phyloP scores from a whole-genome alignment of 92 coral and sea anemone species.

The Epizoanthus illoricatus region DNA sequence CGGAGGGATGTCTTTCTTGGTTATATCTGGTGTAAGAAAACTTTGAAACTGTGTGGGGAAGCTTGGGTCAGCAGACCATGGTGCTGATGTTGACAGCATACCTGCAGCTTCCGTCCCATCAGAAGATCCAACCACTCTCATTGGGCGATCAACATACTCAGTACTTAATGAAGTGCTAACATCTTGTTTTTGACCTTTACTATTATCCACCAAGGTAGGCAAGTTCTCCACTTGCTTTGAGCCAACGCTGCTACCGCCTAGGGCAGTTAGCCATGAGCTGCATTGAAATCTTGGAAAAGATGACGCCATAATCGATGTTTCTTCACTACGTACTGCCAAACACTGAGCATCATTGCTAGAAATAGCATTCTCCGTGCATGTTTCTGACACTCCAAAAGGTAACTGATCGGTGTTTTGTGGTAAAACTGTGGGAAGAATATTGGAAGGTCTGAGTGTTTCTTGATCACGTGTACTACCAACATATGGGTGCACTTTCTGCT shows the following conservation, averaged over 20 bases:
- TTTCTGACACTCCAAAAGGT: constrained; percentile 36
- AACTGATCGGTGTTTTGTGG: constrained; percentile 4
- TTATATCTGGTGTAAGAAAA: not conserved
- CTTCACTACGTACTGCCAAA: not conserved
- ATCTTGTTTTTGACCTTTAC: not conserved
- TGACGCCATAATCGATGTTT: constrained; percentile 4
- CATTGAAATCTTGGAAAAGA: constrained; percentile 14
- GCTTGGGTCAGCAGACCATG: not conserved
- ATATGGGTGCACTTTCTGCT: not conserved
- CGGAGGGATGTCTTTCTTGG: not conserved
- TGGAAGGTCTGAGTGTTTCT: not conserved
- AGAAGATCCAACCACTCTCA: not conserved
- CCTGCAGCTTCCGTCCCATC: not conserved
- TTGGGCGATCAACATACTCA: constrained; percentile 9
- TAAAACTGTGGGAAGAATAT: not conserved
- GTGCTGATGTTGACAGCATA: not conserved
- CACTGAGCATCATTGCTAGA: not conserved
- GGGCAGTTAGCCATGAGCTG: not conserved
- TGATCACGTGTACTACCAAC: not conserved
- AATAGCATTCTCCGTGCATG: not conserved
- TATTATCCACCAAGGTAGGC: not conserved
- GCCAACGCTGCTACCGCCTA: not conserved
- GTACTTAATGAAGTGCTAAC: no score
- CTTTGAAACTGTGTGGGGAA: not conserved
- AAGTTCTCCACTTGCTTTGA: constrained; percentile 30